phyloP scores from a whole-genome alignment of 2,888 invertebrate species.

The Ennomos fuscantarius region DNA sequence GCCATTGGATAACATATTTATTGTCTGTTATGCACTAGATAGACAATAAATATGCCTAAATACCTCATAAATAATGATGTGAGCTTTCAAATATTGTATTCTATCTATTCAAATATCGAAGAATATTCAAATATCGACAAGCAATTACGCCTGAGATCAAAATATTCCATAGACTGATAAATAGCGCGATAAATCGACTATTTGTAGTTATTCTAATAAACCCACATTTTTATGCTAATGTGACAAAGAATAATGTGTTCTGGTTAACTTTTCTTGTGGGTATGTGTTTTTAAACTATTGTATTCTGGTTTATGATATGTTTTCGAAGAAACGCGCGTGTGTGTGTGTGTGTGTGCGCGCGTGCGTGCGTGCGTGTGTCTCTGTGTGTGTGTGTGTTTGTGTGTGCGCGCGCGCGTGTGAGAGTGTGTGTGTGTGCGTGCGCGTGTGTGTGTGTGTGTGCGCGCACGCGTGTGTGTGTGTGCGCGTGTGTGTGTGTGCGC shows the following conservation, averaged over 20 bases:
- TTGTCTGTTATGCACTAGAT: too few relatives aligned
- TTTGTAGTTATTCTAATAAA: slow-evolving; percentile 7
- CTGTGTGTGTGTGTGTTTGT: too few relatives aligned
- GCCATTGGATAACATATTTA: too few relatives aligned
- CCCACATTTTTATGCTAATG: slow-evolving; percentile 26
- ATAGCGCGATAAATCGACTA: slow-evolving; percentile 11
- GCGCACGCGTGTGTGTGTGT: too few relatives aligned
- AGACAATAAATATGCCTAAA: background rate
- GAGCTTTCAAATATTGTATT: background rate
- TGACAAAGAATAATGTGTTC: slow-evolving; percentile 8
- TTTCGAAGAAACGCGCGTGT: background rate
- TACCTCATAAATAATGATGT: slow-evolving; percentile 1
- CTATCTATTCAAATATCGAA: background rate
- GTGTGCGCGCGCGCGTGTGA: too few relatives aligned
- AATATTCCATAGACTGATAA: slow-evolving; percentile 14
- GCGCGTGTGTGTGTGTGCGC: too few relatives aligned
- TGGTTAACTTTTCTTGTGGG: slow-evolving; percentile 9
- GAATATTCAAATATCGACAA: slow-evolving; percentile 12
- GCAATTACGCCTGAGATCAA: slow-evolving; percentile 14
- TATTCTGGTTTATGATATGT: background rate
- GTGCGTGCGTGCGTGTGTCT: too few relatives aligned
- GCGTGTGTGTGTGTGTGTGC: too few relatives aligned
- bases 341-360: too few relatives aligned
- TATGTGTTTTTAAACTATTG: slow-evolving; percentile 3
- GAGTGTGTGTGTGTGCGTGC: too few relatives aligned